Base-by-base conservation (phyloP, 2,888 invertebrate genomes). In the Pheosia tremula region DNA sequence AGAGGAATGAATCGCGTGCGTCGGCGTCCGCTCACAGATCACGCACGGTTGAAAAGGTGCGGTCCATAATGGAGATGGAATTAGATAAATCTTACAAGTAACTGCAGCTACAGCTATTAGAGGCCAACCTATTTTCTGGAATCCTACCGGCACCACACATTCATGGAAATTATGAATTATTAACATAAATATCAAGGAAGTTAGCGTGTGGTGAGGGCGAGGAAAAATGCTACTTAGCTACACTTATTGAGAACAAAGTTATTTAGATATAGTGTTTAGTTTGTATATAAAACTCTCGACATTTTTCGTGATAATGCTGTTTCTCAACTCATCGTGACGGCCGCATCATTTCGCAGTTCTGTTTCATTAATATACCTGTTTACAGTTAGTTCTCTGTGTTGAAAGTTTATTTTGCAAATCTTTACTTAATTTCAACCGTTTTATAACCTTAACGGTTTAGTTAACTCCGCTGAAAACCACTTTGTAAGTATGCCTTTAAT, bases 11-110 rank as follows among this genome's bases (percentile, higher is more conserved):
- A 83, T 89, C 79, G 90, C 87, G 89, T 90, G 90, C 69, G 69
- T 69, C 58, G 54, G 71, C 74, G 76, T 66, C 69, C 52, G 71
- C 71, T 69, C 77, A 72, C 62, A 78, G 77, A 83, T 82, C 88
- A 86, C 84, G 81, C 84, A 82, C 74, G 72, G 78, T 61, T 45
- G 67, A 74, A 67, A 75, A 80, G 79, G 71, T 81, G 79, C 79
- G 81, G 80, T 79, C 82, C 82, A 82, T 87, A 83, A 86, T 87
- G 73, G 75, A 81, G 70, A 72, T 78, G 77, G 79, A 86, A 90
- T 90, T 90, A 85, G 88, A 90, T 90, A 89, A 89, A 66, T 68
- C 78, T 78, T 72, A 73, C 78, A 85, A 89, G 87, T 86, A 82
- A 80, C 82, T 75, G 74, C 71, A 79, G 68, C 66, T 68, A 68